Evolutionary conservation across 2,797 vertebrate genomes (phyloP).

Genomic region (Melanotaenia boesemani): DNA sequence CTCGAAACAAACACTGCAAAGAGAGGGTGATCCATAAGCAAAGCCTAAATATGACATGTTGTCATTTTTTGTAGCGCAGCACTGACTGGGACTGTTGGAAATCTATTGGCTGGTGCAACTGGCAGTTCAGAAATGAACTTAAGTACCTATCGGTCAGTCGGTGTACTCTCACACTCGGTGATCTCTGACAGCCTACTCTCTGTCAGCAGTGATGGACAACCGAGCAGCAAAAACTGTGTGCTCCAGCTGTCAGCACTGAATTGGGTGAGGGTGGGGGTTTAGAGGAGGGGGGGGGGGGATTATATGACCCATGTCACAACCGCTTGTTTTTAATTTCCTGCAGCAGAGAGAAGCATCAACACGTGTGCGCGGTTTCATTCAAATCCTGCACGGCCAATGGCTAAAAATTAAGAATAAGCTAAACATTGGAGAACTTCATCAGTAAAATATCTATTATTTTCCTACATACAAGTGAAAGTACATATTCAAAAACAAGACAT

Average conservation of each 20-base stretch:
- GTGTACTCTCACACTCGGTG: constrained; percentile 42
- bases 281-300: constrained; percentile 37
- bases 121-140: neutral
- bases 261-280: constrained; percentile 2
- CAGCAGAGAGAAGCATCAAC: constrained; percentile 22
- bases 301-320: constrained; percentile 56
- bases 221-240: constrained; percentile 17
- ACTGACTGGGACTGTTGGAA: neutral
- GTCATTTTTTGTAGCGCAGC: neutral
- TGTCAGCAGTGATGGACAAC: constrained; percentile 17
- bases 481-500: too few species aligned
- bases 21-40: neutral
- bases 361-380: constrained; percentile 32
- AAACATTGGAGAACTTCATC: too few species aligned
- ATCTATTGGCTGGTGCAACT: constrained; percentile 9
- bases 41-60: constrained; percentile 4
- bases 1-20: neutral
- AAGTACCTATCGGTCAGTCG: constrained; percentile 2
- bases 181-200: constrained; percentile 28
- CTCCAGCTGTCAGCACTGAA: constrained; percentile 54
- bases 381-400: neutral
- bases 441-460: too few species aligned
- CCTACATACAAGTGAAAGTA: too few species aligned
- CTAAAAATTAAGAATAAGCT: too few species aligned
- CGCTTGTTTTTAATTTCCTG: constrained; percentile 63